Evolutionary conservation across 1,140 invertebrate genomes (phyloP), one percentile per base, ranked within the genome.

Genomic region (Tribolium castaneum): DNA sequence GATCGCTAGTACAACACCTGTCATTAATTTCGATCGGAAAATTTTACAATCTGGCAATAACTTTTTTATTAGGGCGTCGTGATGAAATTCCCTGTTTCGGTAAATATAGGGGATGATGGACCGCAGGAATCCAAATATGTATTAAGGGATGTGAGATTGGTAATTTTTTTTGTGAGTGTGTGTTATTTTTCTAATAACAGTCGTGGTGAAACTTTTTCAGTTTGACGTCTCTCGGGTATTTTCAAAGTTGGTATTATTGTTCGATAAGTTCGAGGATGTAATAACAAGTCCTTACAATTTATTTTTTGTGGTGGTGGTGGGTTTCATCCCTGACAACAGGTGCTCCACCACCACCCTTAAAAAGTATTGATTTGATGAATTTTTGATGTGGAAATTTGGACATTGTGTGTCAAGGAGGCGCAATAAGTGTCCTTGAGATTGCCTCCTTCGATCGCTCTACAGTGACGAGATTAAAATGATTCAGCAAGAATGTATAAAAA

Each of bases 1-100:
- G 59, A 66, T 66, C 59, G 1, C n/a, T 45, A 9, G 39, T 45
- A 45, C 39, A 10, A 45, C 39, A 45, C 39, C 39, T 45, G 39
- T 45, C 39, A 45, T 45, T 45, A 45, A 45, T 45, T 45, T 30
- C 9, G 39, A 45, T 45, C 9, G 16, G 25, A 30, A 22, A 59
- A 59, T 59, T 59, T 59, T 59, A 59, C 54, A 59, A 59, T 59
- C 54, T n/a, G 54, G 54, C 54, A 19, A 59, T 59, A 59, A 59
- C 54, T 59, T 59, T 59, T 59, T 59, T 59, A 22, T 59, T 22
- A 19, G 19, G 19, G 54, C 54, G 54, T 30, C 54, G 19, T 59
- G 54, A 59, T 59, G 54, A 59, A 59, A 59, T 59, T 59, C 54
- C 16, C 3, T 25, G 19, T 59, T 59, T 22, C 13, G 16, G 10